Evolutionary conservation across 92 coral and sea anemone genomes (phyloP).

Genomic region (Parazoanthus atlanticus): DNA sequence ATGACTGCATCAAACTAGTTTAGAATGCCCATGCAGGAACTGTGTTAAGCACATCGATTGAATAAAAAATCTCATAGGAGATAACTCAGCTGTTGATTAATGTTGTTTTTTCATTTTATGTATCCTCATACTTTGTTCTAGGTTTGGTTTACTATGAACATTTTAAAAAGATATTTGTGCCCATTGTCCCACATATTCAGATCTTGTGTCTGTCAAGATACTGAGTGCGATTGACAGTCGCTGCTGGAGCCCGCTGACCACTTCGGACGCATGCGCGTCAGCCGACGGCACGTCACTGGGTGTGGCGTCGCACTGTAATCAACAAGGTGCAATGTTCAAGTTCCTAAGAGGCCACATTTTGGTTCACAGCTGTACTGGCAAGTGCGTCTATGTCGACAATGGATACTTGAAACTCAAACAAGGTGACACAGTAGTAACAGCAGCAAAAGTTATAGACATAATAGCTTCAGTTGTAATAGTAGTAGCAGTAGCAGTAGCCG

Average conservation of each 20-base stretch:
- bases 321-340: constrained; percentile 72
- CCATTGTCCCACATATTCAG: constrained; percentile 33
- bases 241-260: constrained; percentile 75
- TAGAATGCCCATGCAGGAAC: no score
- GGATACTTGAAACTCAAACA: constrained; percentile 34
- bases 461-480: background rate
- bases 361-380: constrained; percentile 81
- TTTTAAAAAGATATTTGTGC: no score
- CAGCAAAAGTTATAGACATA: background rate
- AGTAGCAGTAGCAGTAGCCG: background rate
- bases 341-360: constrained; percentile 65
- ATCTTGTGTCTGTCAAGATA: constrained; percentile 70
- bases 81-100: no score
- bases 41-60: no score
- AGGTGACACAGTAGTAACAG: background rate
- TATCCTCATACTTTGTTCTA: no score
- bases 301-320: constrained; percentile 64
- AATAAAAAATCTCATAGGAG: no score
- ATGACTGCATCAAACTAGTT: no score
- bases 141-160: no score
- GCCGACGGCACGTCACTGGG: constrained; percentile 66
- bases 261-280: constrained; percentile 59
- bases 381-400: constrained; percentile 61
- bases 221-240: constrained; percentile 61
- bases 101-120: no score